Conservation (phyloP, 1,140 invertebrate genomes). For the Diploscapter pachys region DNA sequence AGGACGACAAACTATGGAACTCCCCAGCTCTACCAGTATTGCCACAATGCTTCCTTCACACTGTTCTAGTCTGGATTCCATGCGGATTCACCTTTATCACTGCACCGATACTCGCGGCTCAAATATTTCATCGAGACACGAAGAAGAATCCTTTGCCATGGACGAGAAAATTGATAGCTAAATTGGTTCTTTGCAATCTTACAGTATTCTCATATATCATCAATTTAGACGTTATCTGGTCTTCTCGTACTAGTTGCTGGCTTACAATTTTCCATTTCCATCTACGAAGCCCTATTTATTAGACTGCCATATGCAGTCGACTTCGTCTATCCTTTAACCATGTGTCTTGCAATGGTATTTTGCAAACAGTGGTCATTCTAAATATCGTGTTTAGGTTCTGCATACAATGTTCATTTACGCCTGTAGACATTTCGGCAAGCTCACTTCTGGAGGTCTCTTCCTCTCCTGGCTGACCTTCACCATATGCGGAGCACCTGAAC, state of each 20-base stretch:
- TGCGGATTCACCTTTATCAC: conserved; percentile 45
- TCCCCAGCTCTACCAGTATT: conserved; percentile 40
- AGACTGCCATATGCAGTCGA: conserved; percentile 3
- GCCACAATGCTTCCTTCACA: conserved; percentile 52
- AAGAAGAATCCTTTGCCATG: conserved; percentile 45
- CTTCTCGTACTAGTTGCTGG: conserved; percentile 20
- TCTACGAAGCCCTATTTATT: conserved; percentile 14
- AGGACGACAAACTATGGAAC: conserved; percentile 28
- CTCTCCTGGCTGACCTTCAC: conserved; percentile 20
- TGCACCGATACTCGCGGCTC: conserved; percentile 48
- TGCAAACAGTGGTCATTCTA: background rate
- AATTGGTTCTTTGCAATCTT: background rate
- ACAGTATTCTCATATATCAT: background rate
- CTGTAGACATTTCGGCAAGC: conserved; percentile 14
- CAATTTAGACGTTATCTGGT: background rate
- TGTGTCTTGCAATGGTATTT: conserved; percentile 15
- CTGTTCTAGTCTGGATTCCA: conserved; percentile 50
- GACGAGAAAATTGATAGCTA: conserved; percentile 45
- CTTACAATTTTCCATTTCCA: conserved; percentile 28
- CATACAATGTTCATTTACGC: conserved; percentile 3
- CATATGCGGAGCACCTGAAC: conserved; percentile 1
- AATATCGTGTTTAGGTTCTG: conserved; percentile 2
- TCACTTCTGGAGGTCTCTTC: conserved; percentile 15
- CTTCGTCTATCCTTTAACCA: conserved; percentile 16
- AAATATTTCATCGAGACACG: conserved; percentile 36